These are phyloP conservation scores for Lydus trimaculatus DNA, from an alignment of 2,888 invertebrate species.

Conservation along the genomic window DNA sequence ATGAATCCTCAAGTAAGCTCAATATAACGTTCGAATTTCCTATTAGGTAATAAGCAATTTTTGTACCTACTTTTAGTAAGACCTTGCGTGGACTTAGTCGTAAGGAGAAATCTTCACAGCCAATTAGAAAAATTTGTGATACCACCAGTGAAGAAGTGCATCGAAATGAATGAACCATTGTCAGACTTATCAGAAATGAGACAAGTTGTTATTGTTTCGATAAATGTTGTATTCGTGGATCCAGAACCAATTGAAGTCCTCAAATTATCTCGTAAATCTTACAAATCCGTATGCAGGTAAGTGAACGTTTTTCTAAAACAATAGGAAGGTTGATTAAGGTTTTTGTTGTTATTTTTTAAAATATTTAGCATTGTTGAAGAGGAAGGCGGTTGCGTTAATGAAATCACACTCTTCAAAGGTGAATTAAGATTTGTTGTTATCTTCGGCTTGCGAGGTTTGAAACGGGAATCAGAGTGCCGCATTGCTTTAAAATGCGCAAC, in stretches of 20 bases:
- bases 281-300: slow-evolving; percentile 62
- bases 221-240: slow-evolving; percentile 65
- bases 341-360: slow-evolving; percentile 8
- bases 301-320: slow-evolving; percentile 1
- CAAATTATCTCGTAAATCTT: slow-evolving; percentile 64
- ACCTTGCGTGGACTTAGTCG: slow-evolving; percentile 61
- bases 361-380: slow-evolving; percentile 45
- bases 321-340: neutral
- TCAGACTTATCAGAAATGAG: slow-evolving; percentile 78
- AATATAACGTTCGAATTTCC: no score
- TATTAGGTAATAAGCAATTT: no score
- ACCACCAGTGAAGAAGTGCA: slow-evolving; percentile 67
- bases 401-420: slow-evolving; percentile 74
- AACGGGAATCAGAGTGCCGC: slow-evolving; percentile 73
- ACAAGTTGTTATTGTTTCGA: slow-evolving; percentile 72
- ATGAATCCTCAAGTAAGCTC: slow-evolving; percentile 32
- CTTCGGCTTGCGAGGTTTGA: no score
- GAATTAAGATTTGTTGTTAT: slow-evolving; percentile 77
- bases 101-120: slow-evolving; percentile 57
- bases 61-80: slow-evolving; percentile 55
- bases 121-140: slow-evolving; percentile 66
- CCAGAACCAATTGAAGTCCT: slow-evolving; percentile 61
- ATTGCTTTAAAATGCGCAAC: slow-evolving; percentile 71
- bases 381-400: slow-evolving; percentile 69
- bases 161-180: slow-evolving; percentile 72